Conservation (phyloP, 1,140 invertebrate species). For the Aphis gossypii region DNA sequence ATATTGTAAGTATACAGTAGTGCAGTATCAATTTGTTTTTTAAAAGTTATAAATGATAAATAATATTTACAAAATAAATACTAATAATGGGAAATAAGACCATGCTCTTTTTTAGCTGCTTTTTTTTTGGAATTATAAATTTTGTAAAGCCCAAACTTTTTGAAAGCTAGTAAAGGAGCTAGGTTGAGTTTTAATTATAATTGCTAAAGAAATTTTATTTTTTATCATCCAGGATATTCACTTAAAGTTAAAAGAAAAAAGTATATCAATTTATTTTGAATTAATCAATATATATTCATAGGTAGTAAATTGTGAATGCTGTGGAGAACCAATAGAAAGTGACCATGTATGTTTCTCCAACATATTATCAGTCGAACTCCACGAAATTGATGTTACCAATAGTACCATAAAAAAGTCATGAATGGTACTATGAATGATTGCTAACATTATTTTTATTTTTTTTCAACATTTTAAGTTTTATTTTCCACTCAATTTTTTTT, state of each 20-base stretch:
- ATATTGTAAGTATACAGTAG: too few relatives aligned
- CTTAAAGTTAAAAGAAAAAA: background rate
- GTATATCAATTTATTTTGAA: background rate
- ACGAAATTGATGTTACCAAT: constrained; percentile 36
- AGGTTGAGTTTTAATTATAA: background rate
- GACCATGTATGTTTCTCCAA: constrained; percentile 56
- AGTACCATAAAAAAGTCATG: background rate
- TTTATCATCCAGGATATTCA: background rate
- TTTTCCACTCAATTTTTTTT: background rate
- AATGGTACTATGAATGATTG: background rate
- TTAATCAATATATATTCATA: constrained; percentile 38
- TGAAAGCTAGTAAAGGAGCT: background rate
- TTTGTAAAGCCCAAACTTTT: background rate
- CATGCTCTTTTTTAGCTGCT: too few relatives aligned
- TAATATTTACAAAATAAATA: background rate
- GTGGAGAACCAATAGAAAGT: constrained; percentile 48
- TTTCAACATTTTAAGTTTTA: background rate
- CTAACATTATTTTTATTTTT: constrained; percentile 33
- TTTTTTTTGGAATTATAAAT: too few relatives aligned
- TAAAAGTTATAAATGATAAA: too few relatives aligned
- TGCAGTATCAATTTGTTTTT: too few relatives aligned
- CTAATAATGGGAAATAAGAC: too few relatives aligned
- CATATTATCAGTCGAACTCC: constrained; percentile 45
- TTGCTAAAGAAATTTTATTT: background rate
- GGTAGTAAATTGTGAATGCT: constrained; percentile 45